These are phyloP conservation scores for Romanogobio albipinnatus DNA, from an alignment of 2,113 vertebrate genomes.

Conservation along the genomic window DNA sequence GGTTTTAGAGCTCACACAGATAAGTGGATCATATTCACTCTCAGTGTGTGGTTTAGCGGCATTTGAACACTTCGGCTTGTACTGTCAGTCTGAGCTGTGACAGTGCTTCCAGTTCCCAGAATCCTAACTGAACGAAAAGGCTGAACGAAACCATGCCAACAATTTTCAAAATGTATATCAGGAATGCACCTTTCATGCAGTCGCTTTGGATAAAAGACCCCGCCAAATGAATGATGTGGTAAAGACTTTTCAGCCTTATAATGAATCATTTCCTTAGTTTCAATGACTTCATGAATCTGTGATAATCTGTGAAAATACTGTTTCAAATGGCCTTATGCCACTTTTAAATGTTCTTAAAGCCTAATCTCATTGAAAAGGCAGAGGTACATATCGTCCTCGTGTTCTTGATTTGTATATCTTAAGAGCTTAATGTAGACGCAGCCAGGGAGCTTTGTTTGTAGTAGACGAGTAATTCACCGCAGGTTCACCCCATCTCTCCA, in stretches of 20 bases:
- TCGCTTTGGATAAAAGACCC: not conserved
- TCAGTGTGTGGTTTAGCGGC: conserved; percentile 60
- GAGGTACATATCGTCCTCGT: conserved; percentile 25
- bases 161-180: not conserved
- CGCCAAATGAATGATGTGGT: not conserved
- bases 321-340: not conserved
- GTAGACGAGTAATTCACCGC: conserved; percentile 26
- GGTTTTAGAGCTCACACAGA: conserved; percentile 63
- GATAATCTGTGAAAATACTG: not conserved
- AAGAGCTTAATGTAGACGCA: conserved; percentile 25
- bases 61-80: conserved; percentile 33
- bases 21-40: conserved; percentile 71
- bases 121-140: not conserved
- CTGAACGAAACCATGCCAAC: not conserved
- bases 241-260: not conserved
- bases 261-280: not conserved
- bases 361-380: conserved; percentile 19
- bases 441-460: conserved; percentile 12
- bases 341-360: not conserved
- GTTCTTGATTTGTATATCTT: conserved; percentile 41
- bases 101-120: not conserved
- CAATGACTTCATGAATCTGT: not conserved
- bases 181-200: not conserved
- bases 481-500: conserved; percentile 25
- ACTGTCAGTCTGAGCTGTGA: not conserved